phyloP scores from a whole-genome alignment of 2,113 vertebrate genomes.

The Hemichromis elongatus region DNA sequence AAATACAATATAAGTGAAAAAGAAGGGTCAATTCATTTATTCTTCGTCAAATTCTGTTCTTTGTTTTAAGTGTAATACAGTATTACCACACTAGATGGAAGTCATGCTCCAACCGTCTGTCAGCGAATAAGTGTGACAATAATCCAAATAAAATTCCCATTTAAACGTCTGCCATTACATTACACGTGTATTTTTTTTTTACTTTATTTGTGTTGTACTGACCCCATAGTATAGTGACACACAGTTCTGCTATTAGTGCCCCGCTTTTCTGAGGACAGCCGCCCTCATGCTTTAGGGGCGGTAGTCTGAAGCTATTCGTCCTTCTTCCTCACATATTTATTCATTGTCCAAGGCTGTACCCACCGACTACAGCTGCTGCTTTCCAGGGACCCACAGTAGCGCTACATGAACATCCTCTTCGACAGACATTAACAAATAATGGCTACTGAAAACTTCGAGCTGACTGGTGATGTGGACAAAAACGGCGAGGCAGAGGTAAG shows the following conservation, averaged over 20 bases:
- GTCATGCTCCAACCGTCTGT: background rate
- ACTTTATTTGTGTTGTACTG: background rate
- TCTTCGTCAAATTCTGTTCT: background rate
- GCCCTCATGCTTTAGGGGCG: conserved; percentile 2
- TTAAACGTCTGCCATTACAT: background rate
- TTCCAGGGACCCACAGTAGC: background rate
- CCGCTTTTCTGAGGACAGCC: background rate
- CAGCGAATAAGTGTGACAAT: background rate
- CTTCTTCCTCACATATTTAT: background rate
- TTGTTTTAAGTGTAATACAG: background rate
- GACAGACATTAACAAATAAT: background rate
- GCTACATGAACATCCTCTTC: background rate
- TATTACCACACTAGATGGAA: background rate
- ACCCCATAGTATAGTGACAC: fast-evolving
- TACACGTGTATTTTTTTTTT: background rate
- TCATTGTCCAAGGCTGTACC: background rate
- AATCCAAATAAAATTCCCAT: background rate
- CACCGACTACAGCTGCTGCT: background rate
- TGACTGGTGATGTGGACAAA: conserved; percentile 60
- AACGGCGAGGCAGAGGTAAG: conserved; percentile 57
- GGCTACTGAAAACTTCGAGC: conserved; percentile 58
- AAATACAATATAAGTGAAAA: background rate
- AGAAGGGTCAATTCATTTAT: background rate
- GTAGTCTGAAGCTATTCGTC: background rate
- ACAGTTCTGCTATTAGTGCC: background rate